Base-by-base conservation (phyloP, 2,888 invertebrate species). In the Bugula neritina region DNA sequence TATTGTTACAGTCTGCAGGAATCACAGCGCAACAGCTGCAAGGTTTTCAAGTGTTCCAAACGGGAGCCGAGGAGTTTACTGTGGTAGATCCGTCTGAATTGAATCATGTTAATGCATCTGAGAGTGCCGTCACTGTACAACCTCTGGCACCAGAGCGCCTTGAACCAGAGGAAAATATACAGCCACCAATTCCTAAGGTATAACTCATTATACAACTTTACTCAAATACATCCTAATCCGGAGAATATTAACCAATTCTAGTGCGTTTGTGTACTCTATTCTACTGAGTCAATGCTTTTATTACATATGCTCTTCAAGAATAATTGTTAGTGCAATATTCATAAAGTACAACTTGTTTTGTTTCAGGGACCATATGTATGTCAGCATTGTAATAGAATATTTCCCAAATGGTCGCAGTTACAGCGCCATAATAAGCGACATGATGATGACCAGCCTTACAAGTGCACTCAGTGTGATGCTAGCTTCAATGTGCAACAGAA, bases 401-500 rank as follows among this genome's bases (percentile, higher is more conserved):
- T 87, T 75, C 80, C 79, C n/a, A 86, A 86, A 71, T 87, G 85
- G 81, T 82, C 83, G 69, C 82, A 86, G 69, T 83, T 86, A 55
- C 86, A 85, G 76, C 84, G 86, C 57, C 89, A 89, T 76, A 80
- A 85, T 77, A 85, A 86, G 73, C 81, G 82, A 55, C 89, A 89
- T 77, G 85, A 86, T 3, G 85, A 87, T 72, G 88, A 88, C 76
- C 88, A 89, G 75, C 86, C 87, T 1, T 84, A 85, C 78, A 82
- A 85, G 35, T 88, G 88, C 77, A 81, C 83, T 69, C 81, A 86
- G 73, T 89, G 88, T 81, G 79, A 86, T 34, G 91, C 90, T 78
- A 89, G 89, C 2, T 91, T 91, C 82, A 92, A 90, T 75, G 90
- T 90, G 79, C 87, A 91, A 86, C 91, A 92, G 72, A 89, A 89